phyloP scores from a whole-genome alignment of 2,113 vertebrate genomes.

The Phrynosoma blainvillii region DNA sequence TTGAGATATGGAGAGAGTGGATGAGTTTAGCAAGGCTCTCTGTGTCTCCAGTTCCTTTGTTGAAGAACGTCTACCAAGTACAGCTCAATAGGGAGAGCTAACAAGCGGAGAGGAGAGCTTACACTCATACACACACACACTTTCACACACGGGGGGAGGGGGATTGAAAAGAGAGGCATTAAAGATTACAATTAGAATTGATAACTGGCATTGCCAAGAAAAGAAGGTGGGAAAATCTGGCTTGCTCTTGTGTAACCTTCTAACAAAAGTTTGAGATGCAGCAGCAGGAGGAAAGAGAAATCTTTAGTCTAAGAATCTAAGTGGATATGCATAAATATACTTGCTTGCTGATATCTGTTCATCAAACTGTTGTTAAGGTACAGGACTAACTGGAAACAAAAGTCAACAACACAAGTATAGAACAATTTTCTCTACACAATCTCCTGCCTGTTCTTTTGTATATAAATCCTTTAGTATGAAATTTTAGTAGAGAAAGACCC shows the following conservation, averaged over 20 bases:
- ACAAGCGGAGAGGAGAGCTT: no score
- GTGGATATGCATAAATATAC: background rate
- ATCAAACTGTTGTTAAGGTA: background rate
- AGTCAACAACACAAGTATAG: background rate
- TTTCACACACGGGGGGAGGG: conserved; percentile 15
- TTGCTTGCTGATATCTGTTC: background rate
- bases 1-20: background rate
- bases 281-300: background rate
- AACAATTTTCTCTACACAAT: background rate
- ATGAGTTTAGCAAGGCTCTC: conserved; percentile 55
- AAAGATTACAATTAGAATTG: background rate
- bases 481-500: no score
- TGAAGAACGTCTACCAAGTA: conserved; percentile 62
- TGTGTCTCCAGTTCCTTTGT: conserved; percentile 66
- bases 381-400: background rate
- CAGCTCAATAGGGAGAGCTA: conserved; percentile 54
- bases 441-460: background rate
- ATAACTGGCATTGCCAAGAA: background rate
- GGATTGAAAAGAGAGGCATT: conserved; percentile 27
- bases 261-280: background rate
- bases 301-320: background rate
- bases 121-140: background rate
- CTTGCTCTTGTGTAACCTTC: background rate
- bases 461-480: background rate
- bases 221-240: background rate